Base-by-base conservation (phyloP, 2,113 vertebrate genomes). In the Grantiella picta region DNA sequence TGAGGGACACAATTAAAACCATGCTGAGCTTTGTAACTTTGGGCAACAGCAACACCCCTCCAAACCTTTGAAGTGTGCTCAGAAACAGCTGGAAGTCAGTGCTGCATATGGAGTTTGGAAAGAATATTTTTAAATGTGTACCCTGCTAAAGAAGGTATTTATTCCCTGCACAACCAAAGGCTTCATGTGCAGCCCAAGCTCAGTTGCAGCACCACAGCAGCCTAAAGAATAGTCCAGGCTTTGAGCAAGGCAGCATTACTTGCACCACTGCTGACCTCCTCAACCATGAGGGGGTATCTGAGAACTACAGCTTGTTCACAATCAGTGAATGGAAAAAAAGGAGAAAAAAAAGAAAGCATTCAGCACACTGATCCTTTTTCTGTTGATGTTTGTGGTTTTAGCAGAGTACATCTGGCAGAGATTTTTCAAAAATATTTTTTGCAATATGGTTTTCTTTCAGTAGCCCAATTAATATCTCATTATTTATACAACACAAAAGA, bases 401-500 rank as follows among this genome's bases (percentile, higher is more conserved):
- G 15, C 35, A 80, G 52, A 86, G 22, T 35, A 92, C 49, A 91
- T 75, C 86, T 92, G 72, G 50, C 16, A 92, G 35, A 66, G 42
- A 54, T 38, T 73, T 93, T 85, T 66, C 1, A 82, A 75, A 92
- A 78, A 36, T 56, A 38, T n/a, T 83, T 90, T 90, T 91, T 94
- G 23, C 56, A 86, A 40, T 66, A 64, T 24, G 33, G 5, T 70
- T 89, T 86, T 82, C 69, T 92, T 91, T 95, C 91, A 87, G 69
- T 78, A 71, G 65, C 61, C 82, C 65, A 83, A 86, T 92, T 88
- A 95, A 68, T 63, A 92, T 63, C 53, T 75, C 81, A 89, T 94
- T 91, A 84, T 86, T 94, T 86, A 79, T 79, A 87, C 47, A 92
- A 78, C 27, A 92, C 24, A 91, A 52, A 89, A 78, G 28, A 94